Conservation (phyloP, 1,140 invertebrate genomes). For the Thrips palmi region DNA sequence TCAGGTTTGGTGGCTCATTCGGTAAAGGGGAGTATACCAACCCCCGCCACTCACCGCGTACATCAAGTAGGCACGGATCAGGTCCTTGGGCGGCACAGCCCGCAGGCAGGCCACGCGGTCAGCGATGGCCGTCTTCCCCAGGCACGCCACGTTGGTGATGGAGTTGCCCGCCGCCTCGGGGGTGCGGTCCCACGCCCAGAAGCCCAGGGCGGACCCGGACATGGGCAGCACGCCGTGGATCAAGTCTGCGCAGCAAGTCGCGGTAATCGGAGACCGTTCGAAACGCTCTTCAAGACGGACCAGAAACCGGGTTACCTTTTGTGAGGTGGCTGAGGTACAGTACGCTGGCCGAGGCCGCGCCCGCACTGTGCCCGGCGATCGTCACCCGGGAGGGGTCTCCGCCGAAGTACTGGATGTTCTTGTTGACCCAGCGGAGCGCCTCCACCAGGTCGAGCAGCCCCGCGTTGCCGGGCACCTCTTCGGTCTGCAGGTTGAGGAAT, state of each 20-base stretch:
- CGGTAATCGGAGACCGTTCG: no score
- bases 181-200: constrained; percentile 17
- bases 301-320: no score
- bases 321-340: constrained; percentile 20
- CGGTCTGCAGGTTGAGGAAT: constrained; percentile 20
- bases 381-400: constrained; percentile 16
- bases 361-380: constrained; percentile 17
- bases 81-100: no score
- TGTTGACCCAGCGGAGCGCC: constrained; percentile 25
- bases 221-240: constrained; percentile 33
- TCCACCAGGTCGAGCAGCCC: constrained; percentile 28
- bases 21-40: no score
- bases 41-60: no score
- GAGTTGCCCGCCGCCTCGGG: no score
- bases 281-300: constrained; percentile 23
- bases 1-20: no score
- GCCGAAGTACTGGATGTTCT: constrained; percentile 20
- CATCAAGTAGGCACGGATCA: no score
- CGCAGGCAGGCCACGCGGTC: no score
- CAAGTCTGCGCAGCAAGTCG: no score
- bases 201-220: constrained; percentile 25
- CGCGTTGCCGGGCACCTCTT: constrained; percentile 26
- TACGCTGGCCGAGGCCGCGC: constrained; percentile 16
- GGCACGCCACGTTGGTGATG: no score
- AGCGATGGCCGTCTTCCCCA: no score